phyloP scores from a whole-genome alignment of 2,113 vertebrate genomes.

The Osmerus eperlanus region DNA sequence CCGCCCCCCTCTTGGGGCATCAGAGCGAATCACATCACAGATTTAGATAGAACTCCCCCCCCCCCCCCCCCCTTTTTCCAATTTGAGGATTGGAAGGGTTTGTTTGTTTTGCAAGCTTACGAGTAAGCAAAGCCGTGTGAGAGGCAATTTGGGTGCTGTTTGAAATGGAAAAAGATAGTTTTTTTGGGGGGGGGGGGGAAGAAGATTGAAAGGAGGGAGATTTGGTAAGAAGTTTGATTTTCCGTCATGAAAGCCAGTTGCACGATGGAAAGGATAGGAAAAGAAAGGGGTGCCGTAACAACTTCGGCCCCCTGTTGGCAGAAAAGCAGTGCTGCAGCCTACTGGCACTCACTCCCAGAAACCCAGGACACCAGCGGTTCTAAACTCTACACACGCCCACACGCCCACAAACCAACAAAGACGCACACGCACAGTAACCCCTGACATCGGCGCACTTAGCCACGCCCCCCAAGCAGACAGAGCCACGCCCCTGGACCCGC shows the following conservation, averaged over 20 bases:
- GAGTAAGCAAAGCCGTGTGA: constrained; percentile 63
- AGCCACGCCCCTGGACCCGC: background rate
- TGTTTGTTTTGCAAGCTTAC: constrained; percentile 60
- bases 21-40: constrained; percentile 55
- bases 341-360: constrained; percentile 67
- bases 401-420: background rate
- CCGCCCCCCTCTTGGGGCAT: constrained; percentile 54
- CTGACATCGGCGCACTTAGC: background rate
- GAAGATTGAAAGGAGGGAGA: background rate
- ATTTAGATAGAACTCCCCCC: constrained; percentile 18
- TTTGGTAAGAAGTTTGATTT: constrained; percentile 42
- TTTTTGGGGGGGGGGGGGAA: constrained; percentile 13
- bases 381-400: constrained; percentile 8
- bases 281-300: constrained; percentile 48
- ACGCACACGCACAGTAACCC: constrained; percentile 9
- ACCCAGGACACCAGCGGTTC: constrained; percentile 66
- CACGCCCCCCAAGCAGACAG: background rate
- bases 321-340: constrained; percentile 71
- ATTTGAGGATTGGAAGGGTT: constrained; percentile 40
- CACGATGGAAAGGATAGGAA: constrained; percentile 52
- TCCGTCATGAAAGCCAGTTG: constrained; percentile 60
- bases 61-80: constrained; percentile 34
- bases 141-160: constrained; percentile 53
- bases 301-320: constrained; percentile 50
- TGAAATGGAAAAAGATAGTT: constrained; percentile 45